Conservation (phyloP, 2,888 invertebrate genomes). For the Poecilobothrus nobilitatus region DNA sequence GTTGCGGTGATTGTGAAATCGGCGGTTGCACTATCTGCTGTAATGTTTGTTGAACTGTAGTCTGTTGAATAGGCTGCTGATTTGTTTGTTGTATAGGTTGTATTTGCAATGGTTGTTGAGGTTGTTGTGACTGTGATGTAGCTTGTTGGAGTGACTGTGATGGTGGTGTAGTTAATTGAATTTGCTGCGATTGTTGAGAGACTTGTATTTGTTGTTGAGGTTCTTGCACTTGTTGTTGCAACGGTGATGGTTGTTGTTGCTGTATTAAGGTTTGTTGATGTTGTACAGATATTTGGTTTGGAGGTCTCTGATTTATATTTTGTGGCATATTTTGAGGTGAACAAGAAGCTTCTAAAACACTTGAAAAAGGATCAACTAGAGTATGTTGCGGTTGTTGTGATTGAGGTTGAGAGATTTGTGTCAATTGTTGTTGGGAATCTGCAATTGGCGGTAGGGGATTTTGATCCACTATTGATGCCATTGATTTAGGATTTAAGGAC, state of each 20-base stretch:
- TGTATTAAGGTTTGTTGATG: slow-evolving; percentile 26
- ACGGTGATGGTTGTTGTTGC: slow-evolving; percentile 22
- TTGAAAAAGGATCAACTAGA: slow-evolving; percentile 27
- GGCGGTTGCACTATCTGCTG: slow-evolving; percentile 29
- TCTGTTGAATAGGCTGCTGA: slow-evolving; percentile 35
- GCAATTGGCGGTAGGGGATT: too few species aligned
- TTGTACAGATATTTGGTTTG: slow-evolving; percentile 15
- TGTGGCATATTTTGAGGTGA: slow-evolving; percentile 17
- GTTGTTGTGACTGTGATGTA: slow-evolving; percentile 17
- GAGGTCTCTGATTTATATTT: neutral
- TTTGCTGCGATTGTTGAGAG: slow-evolving; percentile 23
- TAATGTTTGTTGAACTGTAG: slow-evolving; percentile 21
- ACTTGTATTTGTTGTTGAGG: slow-evolving; percentile 24
- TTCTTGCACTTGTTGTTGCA: slow-evolving; percentile 24
- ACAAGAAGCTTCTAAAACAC: slow-evolving; percentile 22
- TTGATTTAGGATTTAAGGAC: neutral
- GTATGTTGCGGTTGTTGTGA: slow-evolving; percentile 25
- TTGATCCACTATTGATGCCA: neutral
- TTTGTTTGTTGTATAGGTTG: slow-evolving; percentile 24
- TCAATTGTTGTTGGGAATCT: slow-evolving; percentile 13
- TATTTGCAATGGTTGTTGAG: slow-evolving; percentile 15
- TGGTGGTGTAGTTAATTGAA: slow-evolving; percentile 21
- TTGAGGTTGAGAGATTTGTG: slow-evolving; percentile 24
- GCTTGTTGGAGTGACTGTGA: slow-evolving; percentile 44
- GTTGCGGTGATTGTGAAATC: slow-evolving; percentile 27